Evolutionary conservation across 1,140 invertebrate species (phyloP), one percentile per base, ranked within the genome.

Genomic region (Drosophila sproati): DNA sequence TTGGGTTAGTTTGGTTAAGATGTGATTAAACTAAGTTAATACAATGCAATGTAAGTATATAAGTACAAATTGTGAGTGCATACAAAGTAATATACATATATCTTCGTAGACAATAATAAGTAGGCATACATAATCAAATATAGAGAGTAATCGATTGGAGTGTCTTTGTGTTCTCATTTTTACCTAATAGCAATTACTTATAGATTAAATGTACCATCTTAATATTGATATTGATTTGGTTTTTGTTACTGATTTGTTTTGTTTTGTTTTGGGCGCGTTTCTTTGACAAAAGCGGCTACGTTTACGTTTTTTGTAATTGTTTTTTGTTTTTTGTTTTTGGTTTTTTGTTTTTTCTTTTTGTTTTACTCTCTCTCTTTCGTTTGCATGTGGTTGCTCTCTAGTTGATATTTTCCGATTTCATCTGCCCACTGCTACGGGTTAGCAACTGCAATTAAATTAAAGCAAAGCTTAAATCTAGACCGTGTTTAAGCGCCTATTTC

Each of bases 221-320:
- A 47, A 59, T 59, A 59, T 12, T 20, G 20, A 29, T 31, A 32
- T 43, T 37, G 5, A 7, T n/a, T 73, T 35, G 41, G 3, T 39
- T 71, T 72, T 64, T 55, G 10, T 75, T 57, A 32, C 60, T 63
- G 29, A 52, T 77, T 47, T 47, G 35, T 62, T 51, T 73, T 68
- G 51, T 45, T 74, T 37, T 5, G 32, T 57, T 78, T 88, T 89
- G 80, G 80, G 85, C 83, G 83, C 83, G 80, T 88, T 87, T 77
- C 72, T 73, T 87, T 72, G 83, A 87, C 83, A 66, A 74, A 77
- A 77, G 83, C 83, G 83, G 83, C 83, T 87, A 83, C 69, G 77
- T 83, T 80, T 82, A 73, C 55, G 39, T 76, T 57, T 56, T 43
- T 32, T 34, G 20, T 20, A 12, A 12, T 5, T 59, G 20, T 64